These are phyloP conservation scores for Trichonephila clavipes DNA, from an alignment of 1,140 invertebrate species.

Conservation along the genomic window DNA sequence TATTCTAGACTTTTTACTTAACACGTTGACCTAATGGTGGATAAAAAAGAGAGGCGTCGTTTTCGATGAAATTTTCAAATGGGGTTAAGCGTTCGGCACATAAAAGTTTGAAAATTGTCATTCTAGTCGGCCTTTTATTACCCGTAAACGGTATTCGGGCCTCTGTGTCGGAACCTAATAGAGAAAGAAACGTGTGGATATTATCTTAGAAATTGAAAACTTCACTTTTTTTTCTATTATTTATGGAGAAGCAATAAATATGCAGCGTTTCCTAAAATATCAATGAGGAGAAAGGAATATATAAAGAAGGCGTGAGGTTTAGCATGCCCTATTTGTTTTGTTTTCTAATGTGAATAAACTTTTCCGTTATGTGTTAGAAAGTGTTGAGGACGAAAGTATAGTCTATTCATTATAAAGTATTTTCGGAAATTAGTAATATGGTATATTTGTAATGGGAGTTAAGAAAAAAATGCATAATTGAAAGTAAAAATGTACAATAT, in stretches of 20 bases:
- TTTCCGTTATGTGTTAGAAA: no score
- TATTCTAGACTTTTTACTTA: background rate
- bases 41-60: background rate
- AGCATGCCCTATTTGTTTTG: no score
- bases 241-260: background rate
- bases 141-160: background rate
- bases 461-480: no score
- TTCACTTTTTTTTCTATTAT: background rate
- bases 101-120: background rate
- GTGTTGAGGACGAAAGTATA: no score
- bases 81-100: conserved; percentile 6
- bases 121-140: background rate
- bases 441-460: no score
- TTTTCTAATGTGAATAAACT: no score
- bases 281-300: background rate
- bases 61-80: background rate
- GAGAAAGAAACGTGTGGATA: background rate
- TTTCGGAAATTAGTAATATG: no score
- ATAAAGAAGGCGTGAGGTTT: background rate
- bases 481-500: no score
- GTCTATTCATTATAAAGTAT: no score
- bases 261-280: background rate
- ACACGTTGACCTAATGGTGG: background rate
- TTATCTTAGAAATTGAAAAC: background rate
- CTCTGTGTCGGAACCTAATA: background rate